phyloP scores from a whole-genome alignment of 1,140 invertebrate species.

The Parapsyche elsis region DNA sequence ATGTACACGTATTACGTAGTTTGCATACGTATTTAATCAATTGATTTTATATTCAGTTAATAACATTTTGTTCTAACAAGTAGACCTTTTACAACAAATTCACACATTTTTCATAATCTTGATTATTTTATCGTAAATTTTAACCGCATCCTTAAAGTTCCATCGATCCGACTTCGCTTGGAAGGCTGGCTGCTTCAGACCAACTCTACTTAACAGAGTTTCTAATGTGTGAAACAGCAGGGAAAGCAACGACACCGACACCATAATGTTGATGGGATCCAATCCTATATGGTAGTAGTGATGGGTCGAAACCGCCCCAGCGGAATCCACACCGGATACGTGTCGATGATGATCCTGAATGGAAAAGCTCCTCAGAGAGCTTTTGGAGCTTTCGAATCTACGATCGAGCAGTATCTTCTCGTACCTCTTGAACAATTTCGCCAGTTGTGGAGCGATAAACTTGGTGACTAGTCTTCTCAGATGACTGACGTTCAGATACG shows the following conservation, averaged over 20 bases:
- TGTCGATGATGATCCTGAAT: constrained; percentile 53
- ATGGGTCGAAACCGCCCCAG: constrained; percentile 58
- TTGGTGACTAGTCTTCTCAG: constrained; percentile 1
- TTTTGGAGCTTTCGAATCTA: background rate
- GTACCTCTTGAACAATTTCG: background rate
- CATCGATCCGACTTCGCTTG: constrained; percentile 57
- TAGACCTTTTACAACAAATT: background rate
- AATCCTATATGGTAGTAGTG: constrained; percentile 67
- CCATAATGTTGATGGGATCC: constrained; percentile 66
- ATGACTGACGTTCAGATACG: background rate
- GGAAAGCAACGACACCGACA: constrained; percentile 65
- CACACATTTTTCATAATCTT: background rate
- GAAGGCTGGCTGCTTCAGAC: constrained; percentile 61
- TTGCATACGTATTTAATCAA: no score
- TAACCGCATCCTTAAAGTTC: background rate
- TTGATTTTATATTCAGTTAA: no score
- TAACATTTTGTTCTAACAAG: no score
- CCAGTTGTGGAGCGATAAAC: constrained; percentile 25
- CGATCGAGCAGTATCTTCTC: background rate
- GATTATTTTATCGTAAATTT: background rate
- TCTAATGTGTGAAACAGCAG: constrained; percentile 65
- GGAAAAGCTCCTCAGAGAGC: background rate
- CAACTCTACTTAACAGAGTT: constrained; percentile 60
- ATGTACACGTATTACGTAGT: no score
- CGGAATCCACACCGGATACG: constrained; percentile 44